Conservation (phyloP, 92 coral and sea anemone species). For the Paragorgia papillata region DNA sequence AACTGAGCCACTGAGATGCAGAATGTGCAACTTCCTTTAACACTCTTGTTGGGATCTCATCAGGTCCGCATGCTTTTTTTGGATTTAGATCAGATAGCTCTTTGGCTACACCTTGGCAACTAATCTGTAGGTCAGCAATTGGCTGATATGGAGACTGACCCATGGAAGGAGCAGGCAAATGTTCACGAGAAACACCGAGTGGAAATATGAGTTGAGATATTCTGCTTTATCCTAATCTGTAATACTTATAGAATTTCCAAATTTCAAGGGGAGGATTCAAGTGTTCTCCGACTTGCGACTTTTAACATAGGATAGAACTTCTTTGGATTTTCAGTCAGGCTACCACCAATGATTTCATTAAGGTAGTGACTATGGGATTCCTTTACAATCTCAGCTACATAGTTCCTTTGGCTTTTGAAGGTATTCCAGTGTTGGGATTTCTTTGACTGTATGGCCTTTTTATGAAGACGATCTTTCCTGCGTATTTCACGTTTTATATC, state of each 20-base stretch:
- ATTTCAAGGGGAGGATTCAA: conserved; percentile 49
- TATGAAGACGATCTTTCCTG: conserved; percentile 57
- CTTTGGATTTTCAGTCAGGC: conserved; percentile 51
- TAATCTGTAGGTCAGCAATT: conserved; percentile 10
- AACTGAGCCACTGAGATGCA: conserved; percentile 53
- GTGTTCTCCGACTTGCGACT: conserved; percentile 39
- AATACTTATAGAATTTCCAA: not conserved
- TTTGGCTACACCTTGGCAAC: conserved; percentile 13
- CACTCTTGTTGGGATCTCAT: conserved; percentile 25
- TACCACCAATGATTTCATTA: conserved; percentile 44
- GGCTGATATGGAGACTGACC: not conserved
- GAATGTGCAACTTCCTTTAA: conserved; percentile 27
- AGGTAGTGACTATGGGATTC: conserved; percentile 49
- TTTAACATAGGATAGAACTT: conserved; percentile 48
- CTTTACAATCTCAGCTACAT: conserved; percentile 47
- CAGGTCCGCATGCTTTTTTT: conserved; percentile 29
- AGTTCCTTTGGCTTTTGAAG: conserved; percentile 39
- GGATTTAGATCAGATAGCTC: conserved; percentile 2
- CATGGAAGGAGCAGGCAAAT: conserved; percentile 25
- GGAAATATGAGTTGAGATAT: conserved; percentile 29
- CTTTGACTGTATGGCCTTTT: conserved; percentile 43
- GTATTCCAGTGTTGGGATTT: conserved; percentile 46
- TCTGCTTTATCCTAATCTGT: conserved; percentile 54
- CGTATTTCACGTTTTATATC: conserved; percentile 58
- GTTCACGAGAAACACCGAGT: conserved; percentile 37